Conservation (phyloP, 2,888 invertebrate genomes). For the Loripinus fragilis region DNA sequence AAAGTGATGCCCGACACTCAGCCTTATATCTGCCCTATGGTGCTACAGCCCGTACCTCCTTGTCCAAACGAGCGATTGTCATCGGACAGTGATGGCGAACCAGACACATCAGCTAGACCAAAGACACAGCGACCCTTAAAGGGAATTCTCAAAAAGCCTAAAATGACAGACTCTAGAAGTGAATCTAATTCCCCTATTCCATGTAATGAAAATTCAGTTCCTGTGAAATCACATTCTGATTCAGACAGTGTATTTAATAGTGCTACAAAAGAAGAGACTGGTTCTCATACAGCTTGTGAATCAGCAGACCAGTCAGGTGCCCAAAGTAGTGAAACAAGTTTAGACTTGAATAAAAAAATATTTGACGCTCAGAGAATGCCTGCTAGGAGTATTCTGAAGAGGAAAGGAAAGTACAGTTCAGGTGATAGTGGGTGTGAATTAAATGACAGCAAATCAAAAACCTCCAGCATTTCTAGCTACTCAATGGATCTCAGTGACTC, state of each 20-base stretch:
- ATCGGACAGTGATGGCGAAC: slow-evolving; percentile 67
- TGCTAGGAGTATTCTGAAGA: slow-evolving; percentile 78
- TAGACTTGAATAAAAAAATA: slow-evolving; percentile 50
- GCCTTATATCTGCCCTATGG: slow-evolving; percentile 66
- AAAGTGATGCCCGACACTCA: slow-evolving; percentile 70
- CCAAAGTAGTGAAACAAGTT: slow-evolving; percentile 17
- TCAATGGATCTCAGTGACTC: slow-evolving; percentile 62
- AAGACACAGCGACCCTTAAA: slow-evolving; percentile 63
- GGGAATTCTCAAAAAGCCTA: slow-evolving; percentile 69
- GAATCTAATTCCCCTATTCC: slow-evolving; percentile 9
- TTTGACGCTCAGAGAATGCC: slow-evolving; percentile 79
- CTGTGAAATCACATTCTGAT: slow-evolving; percentile 34
- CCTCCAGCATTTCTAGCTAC: slow-evolving; percentile 31
- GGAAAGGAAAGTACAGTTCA: slow-evolving; percentile 73
- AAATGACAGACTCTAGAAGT: slow-evolving; percentile 43
- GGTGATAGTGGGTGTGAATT: slow-evolving; percentile 76
- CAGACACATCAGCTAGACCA: slow-evolving; percentile 46
- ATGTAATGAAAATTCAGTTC: slow-evolving; percentile 39
- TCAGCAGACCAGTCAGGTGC: neutral
- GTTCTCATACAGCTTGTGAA: neutral
- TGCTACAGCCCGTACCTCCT: slow-evolving; percentile 58
- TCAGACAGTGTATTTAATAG: slow-evolving; percentile 24
- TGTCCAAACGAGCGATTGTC: slow-evolving; percentile 65
- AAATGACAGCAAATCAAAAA: slow-evolving; percentile 59
- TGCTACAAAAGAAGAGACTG: slow-evolving; percentile 8